Conservation (phyloP, 2,113 vertebrate genomes). For the Urocynchramus pylzowi region DNA sequence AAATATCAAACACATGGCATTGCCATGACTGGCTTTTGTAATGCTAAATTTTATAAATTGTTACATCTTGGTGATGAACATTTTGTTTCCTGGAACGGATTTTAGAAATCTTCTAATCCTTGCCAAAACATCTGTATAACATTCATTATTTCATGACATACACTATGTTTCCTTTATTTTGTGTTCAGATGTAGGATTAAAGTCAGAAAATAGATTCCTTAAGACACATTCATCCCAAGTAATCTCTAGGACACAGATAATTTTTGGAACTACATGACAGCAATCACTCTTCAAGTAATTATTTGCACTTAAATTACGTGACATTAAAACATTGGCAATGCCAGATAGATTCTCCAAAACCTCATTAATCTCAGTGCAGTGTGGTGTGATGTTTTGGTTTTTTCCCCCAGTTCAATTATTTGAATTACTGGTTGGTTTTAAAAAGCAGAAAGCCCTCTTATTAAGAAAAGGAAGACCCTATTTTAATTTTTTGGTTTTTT, state of each 20-base stretch:
- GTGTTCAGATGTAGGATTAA: not conserved
- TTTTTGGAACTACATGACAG: not conserved
- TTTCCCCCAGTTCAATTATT: not conserved
- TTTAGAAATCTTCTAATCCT: not conserved
- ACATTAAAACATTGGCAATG: not conserved
- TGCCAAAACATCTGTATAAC: not conserved
- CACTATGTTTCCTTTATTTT: not conserved
- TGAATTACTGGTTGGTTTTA: not conserved
- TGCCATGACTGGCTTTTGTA: not conserved
- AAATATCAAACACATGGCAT: not conserved
- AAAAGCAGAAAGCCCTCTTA: not conserved
- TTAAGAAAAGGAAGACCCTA: not conserved
- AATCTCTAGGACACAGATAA: not conserved
- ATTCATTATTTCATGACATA: not conserved
- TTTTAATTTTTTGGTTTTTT: not conserved
- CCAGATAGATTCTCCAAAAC: not conserved
- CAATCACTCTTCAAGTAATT: not conserved
- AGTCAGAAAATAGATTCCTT: not conserved
- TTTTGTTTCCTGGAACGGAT: not conserved
- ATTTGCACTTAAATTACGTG: not conserved
- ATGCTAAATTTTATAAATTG: not conserved
- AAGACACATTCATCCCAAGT: not conserved
- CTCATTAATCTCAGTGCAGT: not conserved
- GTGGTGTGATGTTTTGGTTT: not conserved
- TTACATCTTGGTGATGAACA: not conserved